A percentile compares a stretch with the other conserved stretches of the same genome.
Conservation (phyloP, 2,797 vertebrate species). For the Scomberomorus guttatus region DNA sequence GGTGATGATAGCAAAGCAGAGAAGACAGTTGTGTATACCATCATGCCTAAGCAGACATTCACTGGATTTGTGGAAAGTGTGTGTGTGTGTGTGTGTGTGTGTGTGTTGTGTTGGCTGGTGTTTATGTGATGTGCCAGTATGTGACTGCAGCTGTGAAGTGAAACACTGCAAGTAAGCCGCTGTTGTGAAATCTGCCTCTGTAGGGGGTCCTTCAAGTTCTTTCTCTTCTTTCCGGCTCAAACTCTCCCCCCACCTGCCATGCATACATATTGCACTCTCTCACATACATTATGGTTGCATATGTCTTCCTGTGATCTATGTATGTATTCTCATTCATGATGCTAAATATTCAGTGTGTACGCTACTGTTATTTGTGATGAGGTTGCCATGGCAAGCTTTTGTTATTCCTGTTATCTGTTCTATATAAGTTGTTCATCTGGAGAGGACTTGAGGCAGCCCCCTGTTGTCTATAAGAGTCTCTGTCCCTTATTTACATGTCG, state of each 20-base stretch:
- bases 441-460: constrained; percentile 34
- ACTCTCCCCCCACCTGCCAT: neutral
- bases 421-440: constrained; percentile 34
- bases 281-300: neutral
- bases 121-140: constrained; percentile 23
- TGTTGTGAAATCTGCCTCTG: constrained; percentile 36
- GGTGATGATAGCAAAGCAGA: constrained; percentile 4
- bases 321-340: constrained; percentile 12
- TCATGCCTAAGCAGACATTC: constrained; percentile 15
- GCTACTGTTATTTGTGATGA: constrained; percentile 11
- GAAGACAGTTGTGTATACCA: constrained; percentile 18
- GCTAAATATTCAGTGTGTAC: constrained; percentile 12
- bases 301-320: constrained; percentile 6
- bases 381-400: constrained; percentile 38
- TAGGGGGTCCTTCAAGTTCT: constrained; percentile 17
- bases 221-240: neutral
- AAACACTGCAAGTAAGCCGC: constrained; percentile 35
- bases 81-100: neutral
- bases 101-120: constrained; percentile 16
- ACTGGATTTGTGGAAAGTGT: constrained; percentile 8
- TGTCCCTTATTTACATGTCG: constrained; percentile 24
- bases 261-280: neutral
- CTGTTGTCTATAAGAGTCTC: constrained; percentile 17
- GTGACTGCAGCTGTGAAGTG: constrained; percentile 34
- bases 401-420: constrained; percentile 42